These are phyloP conservation scores for Xanthostigma xanthostigma DNA, from an alignment of 2,888 invertebrate species.

Conservation along the genomic window DNA sequence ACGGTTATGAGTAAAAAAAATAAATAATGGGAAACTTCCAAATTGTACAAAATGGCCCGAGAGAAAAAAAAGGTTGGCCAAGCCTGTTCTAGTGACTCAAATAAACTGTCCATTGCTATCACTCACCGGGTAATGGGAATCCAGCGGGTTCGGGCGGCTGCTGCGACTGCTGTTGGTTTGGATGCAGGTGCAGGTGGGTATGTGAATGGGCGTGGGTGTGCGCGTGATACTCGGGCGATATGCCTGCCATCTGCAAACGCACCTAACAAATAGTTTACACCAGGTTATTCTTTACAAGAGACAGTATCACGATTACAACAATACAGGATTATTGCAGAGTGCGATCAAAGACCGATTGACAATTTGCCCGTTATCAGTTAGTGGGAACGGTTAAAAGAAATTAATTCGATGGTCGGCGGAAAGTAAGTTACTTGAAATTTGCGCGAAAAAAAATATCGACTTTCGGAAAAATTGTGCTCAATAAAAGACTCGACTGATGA, in stretches of 20 bases:
- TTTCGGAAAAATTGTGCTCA: no score
- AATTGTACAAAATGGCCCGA: neutral
- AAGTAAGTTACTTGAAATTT: no score
- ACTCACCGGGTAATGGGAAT: constrained; percentile 31
- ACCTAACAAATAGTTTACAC: constrained; percentile 21
- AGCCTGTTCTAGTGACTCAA: neutral
- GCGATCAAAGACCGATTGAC: no score
- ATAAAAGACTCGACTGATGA: no score
- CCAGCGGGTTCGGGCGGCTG: constrained; percentile 53
- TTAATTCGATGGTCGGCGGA: no score
- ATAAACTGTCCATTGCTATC: constrained; percentile 15
- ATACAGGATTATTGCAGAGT: neutral
- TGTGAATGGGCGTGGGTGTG: constrained; percentile 87
- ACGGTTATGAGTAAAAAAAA: no score
- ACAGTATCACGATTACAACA: neutral
- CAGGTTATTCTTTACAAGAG: neutral
- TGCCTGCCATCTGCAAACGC: constrained; percentile 85
- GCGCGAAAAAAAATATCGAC: no score
- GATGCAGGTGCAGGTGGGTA: constrained; percentile 79
- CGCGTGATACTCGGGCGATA: constrained; percentile 77
- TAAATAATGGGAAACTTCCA: no score
- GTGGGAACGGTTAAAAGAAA: no score
- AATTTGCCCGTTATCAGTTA: no score
- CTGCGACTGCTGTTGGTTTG: constrained; percentile 64
- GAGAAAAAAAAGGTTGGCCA: neutral